Conservation (phyloP, 1,140 invertebrate species). For the Sycophila sp. region DNA sequence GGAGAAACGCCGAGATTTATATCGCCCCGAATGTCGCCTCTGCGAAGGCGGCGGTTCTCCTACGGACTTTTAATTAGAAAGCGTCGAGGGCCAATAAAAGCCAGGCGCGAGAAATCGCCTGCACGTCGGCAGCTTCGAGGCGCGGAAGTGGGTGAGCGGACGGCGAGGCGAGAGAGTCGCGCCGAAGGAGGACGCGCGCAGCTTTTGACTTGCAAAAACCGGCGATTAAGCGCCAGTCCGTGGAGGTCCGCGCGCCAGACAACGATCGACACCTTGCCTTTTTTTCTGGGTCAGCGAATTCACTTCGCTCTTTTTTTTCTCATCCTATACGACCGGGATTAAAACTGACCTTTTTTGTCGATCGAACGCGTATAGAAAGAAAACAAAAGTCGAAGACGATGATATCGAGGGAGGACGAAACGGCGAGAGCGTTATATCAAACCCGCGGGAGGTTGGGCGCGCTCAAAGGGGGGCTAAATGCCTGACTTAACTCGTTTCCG, state of each 20-base stretch:
- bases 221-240: too few species aligned
- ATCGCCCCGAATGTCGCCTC: conserved; percentile 20
- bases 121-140: neutral
- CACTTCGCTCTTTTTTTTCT: neutral
- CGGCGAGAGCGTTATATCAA: too few species aligned
- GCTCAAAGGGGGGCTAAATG: too few species aligned
- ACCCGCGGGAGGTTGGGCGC: too few species aligned
- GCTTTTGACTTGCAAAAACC: neutral
- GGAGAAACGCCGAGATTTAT: conserved; percentile 19
- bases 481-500: too few species aligned
- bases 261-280: neutral
- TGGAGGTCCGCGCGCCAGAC: too few species aligned
- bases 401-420: too few species aligned
- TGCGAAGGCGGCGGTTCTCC: neutral
- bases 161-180: neutral
- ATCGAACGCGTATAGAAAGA: too few species aligned
- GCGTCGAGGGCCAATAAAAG: conserved; percentile 17
- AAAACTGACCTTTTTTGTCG: too few species aligned
- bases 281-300: neutral
- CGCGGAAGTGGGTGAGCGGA: neutral
- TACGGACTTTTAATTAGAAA: conserved; percentile 38
- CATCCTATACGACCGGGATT: too few species aligned
- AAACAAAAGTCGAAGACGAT: too few species aligned
- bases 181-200: neutral
- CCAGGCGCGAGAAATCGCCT: conserved; percentile 24